These are phyloP conservation scores for Brachionus paranguensis DNA, from an alignment of 1,140 invertebrate genomes.

Conservation along the genomic window DNA sequence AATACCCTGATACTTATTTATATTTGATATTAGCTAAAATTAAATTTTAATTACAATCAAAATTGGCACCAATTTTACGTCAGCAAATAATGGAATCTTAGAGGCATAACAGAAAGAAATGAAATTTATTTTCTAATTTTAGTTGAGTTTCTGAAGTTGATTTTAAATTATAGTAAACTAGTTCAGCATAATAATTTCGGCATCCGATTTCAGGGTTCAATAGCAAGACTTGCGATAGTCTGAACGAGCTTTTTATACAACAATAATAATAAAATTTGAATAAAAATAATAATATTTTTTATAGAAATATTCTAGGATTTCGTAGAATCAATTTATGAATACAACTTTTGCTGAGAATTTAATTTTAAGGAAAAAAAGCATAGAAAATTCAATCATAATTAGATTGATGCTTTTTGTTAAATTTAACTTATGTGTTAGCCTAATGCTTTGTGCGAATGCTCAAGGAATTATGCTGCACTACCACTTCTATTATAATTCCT, in stretches of 20 bases:
- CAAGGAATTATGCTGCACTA: not conserved
- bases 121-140: not conserved
- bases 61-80: not conserved
- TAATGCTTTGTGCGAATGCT: not conserved
- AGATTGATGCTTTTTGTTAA: constrained; percentile 13
- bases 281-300: not conserved
- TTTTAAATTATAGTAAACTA: not conserved
- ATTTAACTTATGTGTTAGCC: not conserved
- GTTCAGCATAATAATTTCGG: not conserved
- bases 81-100: not conserved
- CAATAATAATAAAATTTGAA: not conserved
- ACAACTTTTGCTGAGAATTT: not conserved
- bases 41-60: not conserved
- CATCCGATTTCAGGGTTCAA: not conserved
- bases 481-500: not conserved
- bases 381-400: constrained; percentile 10
- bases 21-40: not conserved
- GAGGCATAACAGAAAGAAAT: not conserved
- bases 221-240: not conserved
- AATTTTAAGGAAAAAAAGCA: not conserved
- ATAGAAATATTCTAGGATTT: not conserved
- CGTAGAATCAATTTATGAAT: not conserved
- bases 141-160: not conserved
- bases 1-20: not conserved
- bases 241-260: not conserved